Conservation (phyloP, 2,113 vertebrate species). For the Apodemus sylvaticus region DNA sequence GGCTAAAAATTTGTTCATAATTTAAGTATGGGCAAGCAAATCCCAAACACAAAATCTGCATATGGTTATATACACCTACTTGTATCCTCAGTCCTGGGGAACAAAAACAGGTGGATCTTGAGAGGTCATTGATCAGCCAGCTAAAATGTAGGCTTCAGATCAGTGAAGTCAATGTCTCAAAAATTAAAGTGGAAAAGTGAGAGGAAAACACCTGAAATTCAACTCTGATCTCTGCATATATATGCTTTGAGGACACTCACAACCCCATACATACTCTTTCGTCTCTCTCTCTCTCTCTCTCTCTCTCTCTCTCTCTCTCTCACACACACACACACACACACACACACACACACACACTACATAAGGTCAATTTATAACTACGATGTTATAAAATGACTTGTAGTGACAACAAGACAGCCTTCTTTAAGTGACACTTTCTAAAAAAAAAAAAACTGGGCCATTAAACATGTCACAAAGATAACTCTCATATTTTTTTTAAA, state of each 20-base stretch:
- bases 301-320: neutral
- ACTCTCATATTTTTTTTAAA: neutral
- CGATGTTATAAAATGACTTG: too few relatives aligned
- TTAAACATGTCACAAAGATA: neutral
- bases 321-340: neutral
- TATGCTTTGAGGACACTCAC: neutral
- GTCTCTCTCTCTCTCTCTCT: neutral
- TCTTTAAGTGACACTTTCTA: neutral
- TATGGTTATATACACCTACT: neutral
- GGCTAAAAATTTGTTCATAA: neutral
- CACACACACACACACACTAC: neutral
- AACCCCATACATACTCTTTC: neutral
- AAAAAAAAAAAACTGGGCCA: neutral
- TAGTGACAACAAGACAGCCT: too few relatives aligned
- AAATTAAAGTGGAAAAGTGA: neutral
- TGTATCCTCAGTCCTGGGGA: neutral
- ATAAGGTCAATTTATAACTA: too few relatives aligned
- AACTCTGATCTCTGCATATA: too few relatives aligned
- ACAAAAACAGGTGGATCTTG: neutral
- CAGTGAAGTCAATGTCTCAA: neutral
- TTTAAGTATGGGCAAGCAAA: constrained; percentile 7
- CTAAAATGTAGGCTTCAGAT: neutral
- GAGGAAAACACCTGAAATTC: neutral
- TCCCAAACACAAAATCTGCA: neutral
- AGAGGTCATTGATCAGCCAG: neutral